Evolutionary conservation across 2,113 vertebrate genomes (phyloP).

Genomic region (Thamnaconus septentrionalis): DNA sequence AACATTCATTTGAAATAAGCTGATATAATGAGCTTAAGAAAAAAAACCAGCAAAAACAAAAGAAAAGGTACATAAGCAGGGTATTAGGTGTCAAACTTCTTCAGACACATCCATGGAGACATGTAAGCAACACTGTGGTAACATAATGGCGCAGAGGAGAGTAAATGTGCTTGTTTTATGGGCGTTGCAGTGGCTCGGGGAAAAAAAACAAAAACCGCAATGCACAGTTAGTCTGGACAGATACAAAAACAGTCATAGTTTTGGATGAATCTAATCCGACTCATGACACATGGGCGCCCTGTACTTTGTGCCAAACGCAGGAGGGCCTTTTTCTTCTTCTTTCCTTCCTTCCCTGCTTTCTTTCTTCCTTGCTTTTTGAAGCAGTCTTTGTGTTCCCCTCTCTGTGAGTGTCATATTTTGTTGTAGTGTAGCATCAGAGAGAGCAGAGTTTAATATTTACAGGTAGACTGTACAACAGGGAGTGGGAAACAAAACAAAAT

Average conservation of each 20-base stretch:
- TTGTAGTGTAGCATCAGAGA: slow-evolving; percentile 63
- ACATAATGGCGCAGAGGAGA: slow-evolving; percentile 51
- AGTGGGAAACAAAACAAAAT: background rate
- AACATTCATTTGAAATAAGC: slow-evolving; percentile 86
- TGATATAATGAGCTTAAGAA: slow-evolving; percentile 76
- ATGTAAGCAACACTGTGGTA: slow-evolving; percentile 70
- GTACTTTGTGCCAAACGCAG: slow-evolving; percentile 65
- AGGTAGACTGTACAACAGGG: slow-evolving; percentile 53
- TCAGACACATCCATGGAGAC: slow-evolving; percentile 70
- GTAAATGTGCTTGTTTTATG: slow-evolving; percentile 73
- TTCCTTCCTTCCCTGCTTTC: too few species aligned
- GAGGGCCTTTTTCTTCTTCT: slow-evolving; percentile 28
- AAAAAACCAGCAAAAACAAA: slow-evolving; percentile 52
- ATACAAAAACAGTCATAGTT: slow-evolving; percentile 66
- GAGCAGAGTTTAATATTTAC: slow-evolving; percentile 69
- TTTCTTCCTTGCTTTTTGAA: background rate
- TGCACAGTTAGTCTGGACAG: slow-evolving; percentile 50
- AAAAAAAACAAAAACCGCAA: slow-evolving; percentile 47
- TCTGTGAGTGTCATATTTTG: slow-evolving; percentile 53
- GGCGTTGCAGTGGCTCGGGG: slow-evolving; percentile 52
- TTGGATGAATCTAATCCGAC: slow-evolving; percentile 54
- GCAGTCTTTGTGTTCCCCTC: slow-evolving; percentile 59
- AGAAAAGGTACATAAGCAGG: slow-evolving; percentile 78
- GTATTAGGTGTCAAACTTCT: slow-evolving; percentile 75
- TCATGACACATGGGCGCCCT: slow-evolving; percentile 54